phyloP scores from a whole-genome alignment of 2,888 invertebrate genomes.

The Drosophila birchii region DNA sequence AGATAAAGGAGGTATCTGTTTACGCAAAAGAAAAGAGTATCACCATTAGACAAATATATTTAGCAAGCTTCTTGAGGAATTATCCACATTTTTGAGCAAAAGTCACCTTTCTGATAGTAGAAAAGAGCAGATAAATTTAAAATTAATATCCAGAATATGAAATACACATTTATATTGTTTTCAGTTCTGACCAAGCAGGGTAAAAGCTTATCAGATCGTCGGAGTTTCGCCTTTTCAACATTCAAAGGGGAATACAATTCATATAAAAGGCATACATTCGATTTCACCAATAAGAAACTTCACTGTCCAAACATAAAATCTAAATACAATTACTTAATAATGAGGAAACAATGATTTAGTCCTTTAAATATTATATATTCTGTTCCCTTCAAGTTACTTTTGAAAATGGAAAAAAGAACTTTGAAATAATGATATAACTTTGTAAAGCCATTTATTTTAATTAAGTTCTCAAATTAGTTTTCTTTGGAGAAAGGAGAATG shows the following conservation, averaged over 20 bases:
- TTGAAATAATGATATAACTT: neutral
- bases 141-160: no score
- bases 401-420: neutral
- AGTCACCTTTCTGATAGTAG: no score
- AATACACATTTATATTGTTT: no score
- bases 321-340: neutral
- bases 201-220: neutral
- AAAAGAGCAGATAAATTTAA: no score
- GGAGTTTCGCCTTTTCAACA: neutral
- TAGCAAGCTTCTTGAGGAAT: no score
- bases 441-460: neutral
- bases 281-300: neutral
- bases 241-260: neutral
- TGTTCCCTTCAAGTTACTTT: no score
- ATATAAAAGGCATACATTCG: neutral
- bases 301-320: neutral
- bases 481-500: slow-evolving; percentile 5
- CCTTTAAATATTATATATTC: neutral
- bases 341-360: neutral
- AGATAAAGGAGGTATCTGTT: neutral
- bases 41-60: no score
- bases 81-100: no score
- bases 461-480: neutral
- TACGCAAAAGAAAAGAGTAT: neutral
- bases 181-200: no score